Evolutionary conservation across 2,113 vertebrate species (phyloP), one percentile per base, ranked within the genome.

Genomic region (Protobothrops mucrosquamatus): DNA sequence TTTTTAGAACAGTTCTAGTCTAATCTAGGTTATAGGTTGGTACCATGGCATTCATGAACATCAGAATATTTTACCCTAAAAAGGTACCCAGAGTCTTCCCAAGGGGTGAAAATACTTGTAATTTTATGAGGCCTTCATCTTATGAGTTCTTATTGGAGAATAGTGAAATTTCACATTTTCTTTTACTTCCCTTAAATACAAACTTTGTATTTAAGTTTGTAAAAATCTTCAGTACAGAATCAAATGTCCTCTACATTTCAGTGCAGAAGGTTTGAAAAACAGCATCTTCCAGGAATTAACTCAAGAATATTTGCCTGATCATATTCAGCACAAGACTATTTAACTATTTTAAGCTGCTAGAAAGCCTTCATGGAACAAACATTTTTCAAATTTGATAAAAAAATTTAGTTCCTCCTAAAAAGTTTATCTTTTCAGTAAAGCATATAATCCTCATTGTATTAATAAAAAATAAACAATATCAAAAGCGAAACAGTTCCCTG

Each of bases 391-490:
- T 88, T 89, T 0, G 54, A 95, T 93, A 90, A 48, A 48, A 48
- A 48, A 48, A 48, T 94, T 95, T 93, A 85, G n/a, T 95, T 95
- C 95, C 90, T 96, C 94, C 91, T 90, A 93, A 94, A 94, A 96
- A 90, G 56, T 94, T 96, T 96, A 97, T 93, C 89, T 95, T 96
- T 94, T 95, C 93, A 93, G 51, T 52, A 91, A 96, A 95, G 96
- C 94, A 93, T n/a, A 95, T 95, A 96, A 95, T 96, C 96, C 94
- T 97, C 88, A 90, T 90, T 94, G 92, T 92, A 95, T 97, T 97
- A 97, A 97, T 97, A 96, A 97, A 97, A 97, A 93, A 8, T 91
- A 98, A 97, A 97, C 92, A 98, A 92, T 94, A 96, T 96, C 86
- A 95, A 94, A 97, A 95, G 92, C 5, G 52, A 96, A 97, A 94